A percentile compares a stretch with the other conserved stretches of the same genome.
Evolutionary conservation across 2,113 vertebrate genomes (phyloP).

Genomic region (Bos indicus): DNA sequence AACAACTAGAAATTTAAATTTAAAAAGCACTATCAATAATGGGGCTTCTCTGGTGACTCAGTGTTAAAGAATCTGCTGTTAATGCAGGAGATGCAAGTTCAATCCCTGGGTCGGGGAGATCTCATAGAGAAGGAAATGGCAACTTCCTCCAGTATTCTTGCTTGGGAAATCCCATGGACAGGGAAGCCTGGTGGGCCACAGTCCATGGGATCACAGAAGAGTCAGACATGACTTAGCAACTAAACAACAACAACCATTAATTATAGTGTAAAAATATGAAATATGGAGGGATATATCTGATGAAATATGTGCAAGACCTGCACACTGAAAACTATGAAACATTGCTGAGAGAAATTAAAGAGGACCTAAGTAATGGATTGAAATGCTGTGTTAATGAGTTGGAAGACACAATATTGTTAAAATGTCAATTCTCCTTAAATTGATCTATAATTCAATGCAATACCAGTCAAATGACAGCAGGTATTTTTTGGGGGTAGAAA

Average conservation of each 20-base stretch:
- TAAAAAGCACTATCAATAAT: not conserved
- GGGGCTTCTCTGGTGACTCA: not conserved
- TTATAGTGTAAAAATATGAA: not conserved
- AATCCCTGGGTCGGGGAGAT: not conserved
- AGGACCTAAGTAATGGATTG: not conserved
- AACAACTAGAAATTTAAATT: slow-evolving; percentile 5
- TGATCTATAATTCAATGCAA: not conserved
- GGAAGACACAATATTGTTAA: not conserved
- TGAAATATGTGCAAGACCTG: not conserved
- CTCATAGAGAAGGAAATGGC: not conserved
- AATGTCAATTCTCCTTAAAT: not conserved
- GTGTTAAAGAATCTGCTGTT: not conserved
- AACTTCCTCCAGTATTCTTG: not conserved
- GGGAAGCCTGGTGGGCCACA: not conserved
- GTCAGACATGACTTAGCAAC: not conserved
- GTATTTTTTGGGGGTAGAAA: not conserved
- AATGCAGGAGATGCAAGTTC: not conserved
- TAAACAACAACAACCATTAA: not conserved
- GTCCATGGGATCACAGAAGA: not conserved
- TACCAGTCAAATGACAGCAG: not conserved
- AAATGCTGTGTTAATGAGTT: not conserved
- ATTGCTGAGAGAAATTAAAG: not conserved
- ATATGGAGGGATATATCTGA: not conserved
- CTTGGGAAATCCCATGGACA: not conserved
- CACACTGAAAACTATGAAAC: not conserved